Evolutionary conservation across 2,113 vertebrate genomes (phyloP).

Genomic region (Marcusenius ussheri): DNA sequence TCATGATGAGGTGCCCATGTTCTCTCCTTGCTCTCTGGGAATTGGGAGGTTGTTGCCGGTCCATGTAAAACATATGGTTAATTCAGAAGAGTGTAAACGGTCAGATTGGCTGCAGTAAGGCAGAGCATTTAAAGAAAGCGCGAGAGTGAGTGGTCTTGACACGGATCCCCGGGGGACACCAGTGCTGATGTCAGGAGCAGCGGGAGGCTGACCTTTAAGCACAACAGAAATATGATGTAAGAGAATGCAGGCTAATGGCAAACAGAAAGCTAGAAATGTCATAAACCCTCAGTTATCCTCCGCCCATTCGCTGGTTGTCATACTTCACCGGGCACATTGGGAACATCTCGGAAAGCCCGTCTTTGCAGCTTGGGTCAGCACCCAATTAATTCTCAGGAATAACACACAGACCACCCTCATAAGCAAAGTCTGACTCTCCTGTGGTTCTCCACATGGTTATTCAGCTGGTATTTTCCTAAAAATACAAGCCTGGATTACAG

Average conservation of each 20-base stretch:
- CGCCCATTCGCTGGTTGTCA: neutral
- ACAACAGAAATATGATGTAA: neutral
- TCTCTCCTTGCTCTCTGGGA: neutral
- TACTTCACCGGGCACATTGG: neutral
- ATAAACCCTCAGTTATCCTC: neutral
- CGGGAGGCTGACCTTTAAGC: slow-evolving; percentile 5
- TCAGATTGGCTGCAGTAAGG: neutral
- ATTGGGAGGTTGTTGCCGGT: neutral
- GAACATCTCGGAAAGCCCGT: neutral
- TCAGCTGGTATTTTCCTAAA: neutral
- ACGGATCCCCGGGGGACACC: neutral
- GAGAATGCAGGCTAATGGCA: neutral
- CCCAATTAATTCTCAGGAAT: slow-evolving; percentile 6
- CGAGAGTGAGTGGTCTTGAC: neutral
- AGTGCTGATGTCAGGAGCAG: neutral
- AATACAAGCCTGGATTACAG: neutral
- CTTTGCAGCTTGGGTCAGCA: neutral
- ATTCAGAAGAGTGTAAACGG: neutral
- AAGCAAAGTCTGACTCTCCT: neutral
- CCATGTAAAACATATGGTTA: neutral
- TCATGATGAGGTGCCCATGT: neutral
- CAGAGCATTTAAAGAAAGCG: neutral
- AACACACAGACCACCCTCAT: neutral
- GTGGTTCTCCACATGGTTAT: neutral
- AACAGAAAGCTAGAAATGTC: neutral